Conservation (phyloP, 1,140 invertebrate species). For the Bombus superbus region DNA sequence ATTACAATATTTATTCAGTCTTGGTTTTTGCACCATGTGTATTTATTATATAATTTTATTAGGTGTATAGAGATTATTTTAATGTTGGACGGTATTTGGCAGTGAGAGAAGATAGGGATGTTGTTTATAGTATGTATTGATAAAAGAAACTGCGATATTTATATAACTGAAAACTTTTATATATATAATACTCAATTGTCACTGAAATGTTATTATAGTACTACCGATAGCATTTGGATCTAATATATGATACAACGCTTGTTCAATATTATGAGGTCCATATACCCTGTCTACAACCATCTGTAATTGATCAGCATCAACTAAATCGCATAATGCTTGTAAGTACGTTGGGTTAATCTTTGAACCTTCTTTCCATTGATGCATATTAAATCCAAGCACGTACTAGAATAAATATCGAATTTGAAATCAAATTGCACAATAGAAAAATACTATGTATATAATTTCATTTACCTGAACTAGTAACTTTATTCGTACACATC, state of each 20-base stretch:
- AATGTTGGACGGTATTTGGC: constrained; percentile 29
- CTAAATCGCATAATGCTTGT: constrained; percentile 82
- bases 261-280: constrained; percentile 87
- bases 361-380: constrained; percentile 80
- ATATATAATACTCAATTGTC: constrained; percentile 57
- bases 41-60: constrained; percentile 10
- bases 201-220: constrained; percentile 88
- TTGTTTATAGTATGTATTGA: constrained; percentile 32
- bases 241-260: constrained; percentile 87
- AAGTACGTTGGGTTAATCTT: constrained; percentile 82
- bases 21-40: constrained; percentile 60
- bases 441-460: neutral
- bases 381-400: constrained; percentile 75
- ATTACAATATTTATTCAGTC: constrained; percentile 59
- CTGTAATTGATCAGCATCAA: constrained; percentile 84
- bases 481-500: constrained; percentile 80
- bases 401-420: constrained; percentile 69
- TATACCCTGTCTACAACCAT: constrained; percentile 87
- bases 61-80: neutral
- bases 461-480: constrained; percentile 76
- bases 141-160: constrained; percentile 19
- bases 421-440: neutral
- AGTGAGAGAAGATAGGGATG: constrained; percentile 18
- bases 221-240: constrained; percentile 88
- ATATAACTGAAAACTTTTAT: constrained; percentile 20